Base-by-base conservation (phyloP, 2,888 invertebrate genomes). In the Thyatira batis region DNA sequence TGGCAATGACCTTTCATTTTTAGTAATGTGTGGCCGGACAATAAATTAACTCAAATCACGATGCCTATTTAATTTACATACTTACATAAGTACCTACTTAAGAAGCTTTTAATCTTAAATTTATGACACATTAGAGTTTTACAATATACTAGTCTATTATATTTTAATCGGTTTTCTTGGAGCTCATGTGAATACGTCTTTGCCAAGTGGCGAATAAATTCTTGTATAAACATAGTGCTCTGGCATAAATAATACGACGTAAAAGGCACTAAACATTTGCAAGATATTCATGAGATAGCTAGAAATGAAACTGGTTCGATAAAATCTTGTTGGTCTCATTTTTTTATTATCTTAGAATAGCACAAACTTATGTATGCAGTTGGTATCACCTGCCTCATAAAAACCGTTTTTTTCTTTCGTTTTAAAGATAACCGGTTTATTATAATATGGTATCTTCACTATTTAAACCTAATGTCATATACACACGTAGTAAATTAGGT, bases 261-360 rank as follows among this genome's bases (percentile, higher is more conserved):
- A 39, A 8, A 39, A 39, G 39, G 39, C 39, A 39, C 20, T 17
- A 45, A 8, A 45, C 23, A 20, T 45, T 45, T 45, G 23, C 45
- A 21, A 45, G 45, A 45, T 45, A 45, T 45, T 45, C 45, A 45
- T 21, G 45, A 45, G 45, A 45, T 45, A 45, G 23, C 45, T 45
- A 45, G 45, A 45, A 23, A 39, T 39, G 17, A 21, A 45, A 45
- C 45, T 45, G 45, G 45, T 45, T 11, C 6, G 45, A 45, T 45
- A 45, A 45, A 23, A 45, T 45, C 45, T 20, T 39, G 20, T 20
- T 23, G 23, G 45, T 45, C 45, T 45, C 45, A 45, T 45, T 39
- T 39, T n/a, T 39, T 39, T 39, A 39, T 39, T 17, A 39, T 39
- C 17, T 13, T 33, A n/a, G 13, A 39, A 39, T 39, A 39, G 39